Conservation (phyloP, 2,888 invertebrate species). For the Cremastinae sp. region DNA sequence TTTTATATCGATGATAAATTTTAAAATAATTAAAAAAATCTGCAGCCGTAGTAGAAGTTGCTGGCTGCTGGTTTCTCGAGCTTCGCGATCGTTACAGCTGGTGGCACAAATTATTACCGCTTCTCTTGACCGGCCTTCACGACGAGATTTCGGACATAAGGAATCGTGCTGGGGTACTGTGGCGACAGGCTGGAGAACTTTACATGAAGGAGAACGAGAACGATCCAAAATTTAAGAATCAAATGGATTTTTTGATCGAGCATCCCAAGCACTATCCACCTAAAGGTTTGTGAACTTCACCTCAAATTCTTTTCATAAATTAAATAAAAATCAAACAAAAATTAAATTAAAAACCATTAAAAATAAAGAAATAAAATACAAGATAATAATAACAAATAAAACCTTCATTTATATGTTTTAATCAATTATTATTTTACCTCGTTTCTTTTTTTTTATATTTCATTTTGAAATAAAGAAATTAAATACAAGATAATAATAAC, state of each 20-base stretch:
- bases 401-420: too few relatives aligned
- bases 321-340: neutral
- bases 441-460: too few relatives aligned
- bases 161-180: constrained; percentile 84
- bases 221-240: constrained; percentile 88
- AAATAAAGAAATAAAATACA: constrained; percentile 21
- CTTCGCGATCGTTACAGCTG: constrained; percentile 94
- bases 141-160: constrained; percentile 91
- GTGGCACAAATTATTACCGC: constrained; percentile 92
- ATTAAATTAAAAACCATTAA: constrained; percentile 28
- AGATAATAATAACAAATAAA: too few relatives aligned
- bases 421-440: too few relatives aligned
- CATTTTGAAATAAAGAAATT: too few relatives aligned
- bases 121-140: constrained; percentile 91
- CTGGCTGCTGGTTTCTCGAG: constrained; percentile 89
- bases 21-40: constrained; percentile 1
- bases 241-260: constrained; percentile 87
- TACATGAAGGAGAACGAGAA: constrained; percentile 93
- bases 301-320: constrained; percentile 3
- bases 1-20: too few relatives aligned
- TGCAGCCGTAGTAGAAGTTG: constrained; percentile 87
- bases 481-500: too few relatives aligned
- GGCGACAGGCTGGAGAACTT: constrained; percentile 88
- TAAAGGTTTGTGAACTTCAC: constrained; percentile 74
- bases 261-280: constrained; percentile 88